Conservation (phyloP, 2,113 vertebrate genomes). For the Egretta garzetta region DNA sequence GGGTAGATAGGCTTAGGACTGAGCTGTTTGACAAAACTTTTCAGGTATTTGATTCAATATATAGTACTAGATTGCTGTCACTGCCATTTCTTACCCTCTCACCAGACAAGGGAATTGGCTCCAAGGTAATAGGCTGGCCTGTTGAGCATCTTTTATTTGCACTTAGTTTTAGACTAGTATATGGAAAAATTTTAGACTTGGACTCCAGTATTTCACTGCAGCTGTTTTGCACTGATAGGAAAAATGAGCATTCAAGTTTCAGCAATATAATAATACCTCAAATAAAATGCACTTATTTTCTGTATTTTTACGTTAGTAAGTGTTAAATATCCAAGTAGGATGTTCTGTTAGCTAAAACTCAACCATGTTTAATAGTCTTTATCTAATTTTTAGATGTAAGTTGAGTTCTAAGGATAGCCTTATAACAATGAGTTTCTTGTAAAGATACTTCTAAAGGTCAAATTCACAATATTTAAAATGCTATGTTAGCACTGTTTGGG, state of each 20-base stretch:
- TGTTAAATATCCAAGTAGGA: neutral
- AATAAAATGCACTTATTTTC: neutral
- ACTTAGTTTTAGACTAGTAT: neutral
- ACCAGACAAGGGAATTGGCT: neutral
- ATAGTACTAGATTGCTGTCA: neutral
- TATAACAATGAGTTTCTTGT: neutral
- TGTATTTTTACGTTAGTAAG: neutral
- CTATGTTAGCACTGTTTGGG: neutral
- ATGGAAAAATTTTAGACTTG: neutral
- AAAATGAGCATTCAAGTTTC: neutral
- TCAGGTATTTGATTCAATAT: neutral
- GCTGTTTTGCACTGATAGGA: neutral
- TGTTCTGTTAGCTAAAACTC: neutral
- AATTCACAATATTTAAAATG: neutral
- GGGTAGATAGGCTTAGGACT: neutral
- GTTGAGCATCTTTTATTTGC: neutral
- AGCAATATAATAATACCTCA: neutral
- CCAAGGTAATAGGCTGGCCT: neutral
- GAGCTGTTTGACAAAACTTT: neutral
- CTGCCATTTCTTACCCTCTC: neutral
- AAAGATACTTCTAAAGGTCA: neutral
- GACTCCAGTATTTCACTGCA: neutral
- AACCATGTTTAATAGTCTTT: neutral
- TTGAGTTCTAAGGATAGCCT: neutral
- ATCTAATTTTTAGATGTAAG: neutral